Conservation (phyloP, 2,113 vertebrate genomes). For the Ceyx margarethae region DNA sequence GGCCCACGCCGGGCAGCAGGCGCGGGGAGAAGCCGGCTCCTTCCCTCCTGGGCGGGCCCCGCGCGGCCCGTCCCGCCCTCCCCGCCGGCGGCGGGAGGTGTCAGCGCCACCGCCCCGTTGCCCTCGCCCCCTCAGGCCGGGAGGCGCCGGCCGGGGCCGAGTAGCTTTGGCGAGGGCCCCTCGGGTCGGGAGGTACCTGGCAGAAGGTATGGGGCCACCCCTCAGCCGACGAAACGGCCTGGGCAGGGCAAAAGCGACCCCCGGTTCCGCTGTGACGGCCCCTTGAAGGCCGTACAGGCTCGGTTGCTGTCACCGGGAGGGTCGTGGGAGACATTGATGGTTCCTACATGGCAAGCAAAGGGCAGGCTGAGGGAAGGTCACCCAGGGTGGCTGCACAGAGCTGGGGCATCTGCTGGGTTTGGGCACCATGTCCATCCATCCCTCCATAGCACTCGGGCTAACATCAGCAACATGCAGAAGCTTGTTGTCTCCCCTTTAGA, state of each 20-base stretch:
- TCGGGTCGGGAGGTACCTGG: too few relatives aligned
- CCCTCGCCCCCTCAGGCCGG: neutral
- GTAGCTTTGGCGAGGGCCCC: too few relatives aligned
- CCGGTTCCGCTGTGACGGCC: neutral
- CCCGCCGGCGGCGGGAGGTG: neutral
- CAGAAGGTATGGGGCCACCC: neutral
- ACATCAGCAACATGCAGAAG: fast-evolving
- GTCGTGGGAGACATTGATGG: fast-evolving
- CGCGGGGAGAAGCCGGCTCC: neutral
- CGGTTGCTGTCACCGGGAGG: neutral
- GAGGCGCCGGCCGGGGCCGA: neutral
- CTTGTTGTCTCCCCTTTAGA: neutral
- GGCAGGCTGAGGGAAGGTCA: neutral
- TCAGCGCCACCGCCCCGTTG: too few relatives aligned
- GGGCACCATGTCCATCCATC: fast-evolving
- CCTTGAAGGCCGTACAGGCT: neutral
- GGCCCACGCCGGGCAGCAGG: neutral
- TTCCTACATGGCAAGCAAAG: neutral
- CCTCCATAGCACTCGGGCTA: fast-evolving
- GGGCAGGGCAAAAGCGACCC: neutral
- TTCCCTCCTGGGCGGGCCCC: neutral
- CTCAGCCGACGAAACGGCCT: too few relatives aligned
- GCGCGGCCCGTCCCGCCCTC: neutral
- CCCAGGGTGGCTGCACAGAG: fast-evolving
- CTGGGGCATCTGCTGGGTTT: neutral